A percentile compares a stretch with the other conserved stretches of the same genome.
phyloP scores from a whole-genome alignment of 1,140 invertebrate species.

The Anastatus disparis region DNA sequence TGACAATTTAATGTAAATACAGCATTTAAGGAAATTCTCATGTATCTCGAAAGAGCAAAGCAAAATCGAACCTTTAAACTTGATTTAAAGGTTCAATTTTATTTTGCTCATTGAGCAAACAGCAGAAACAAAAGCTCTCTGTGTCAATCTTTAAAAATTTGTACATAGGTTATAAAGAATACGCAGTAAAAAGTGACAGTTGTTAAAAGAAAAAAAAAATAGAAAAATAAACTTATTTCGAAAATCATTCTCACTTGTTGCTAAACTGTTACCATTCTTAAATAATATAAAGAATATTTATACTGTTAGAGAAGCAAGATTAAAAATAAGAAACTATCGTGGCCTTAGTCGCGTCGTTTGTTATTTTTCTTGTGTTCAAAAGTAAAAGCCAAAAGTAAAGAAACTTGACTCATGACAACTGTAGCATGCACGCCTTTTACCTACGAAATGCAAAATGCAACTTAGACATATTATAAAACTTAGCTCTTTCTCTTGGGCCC shows the following conservation, averaged over 20 bases:
- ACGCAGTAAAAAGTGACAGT: slow-evolving; percentile 41
- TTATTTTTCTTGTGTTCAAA: slow-evolving; percentile 18
- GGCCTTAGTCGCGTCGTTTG: slow-evolving; percentile 15
- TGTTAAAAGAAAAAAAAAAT: slow-evolving; percentile 27
- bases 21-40: slow-evolving; percentile 35
- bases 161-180: slow-evolving; percentile 40
- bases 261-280: slow-evolving; percentile 30
- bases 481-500: slow-evolving; percentile 44
- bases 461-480: slow-evolving; percentile 29
- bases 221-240: slow-evolving; percentile 34
- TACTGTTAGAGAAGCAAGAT: slow-evolving; percentile 18
- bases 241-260: background rate
- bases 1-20: slow-evolving; percentile 38
- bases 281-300: slow-evolving; percentile 12
- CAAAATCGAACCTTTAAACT: slow-evolving; percentile 24
- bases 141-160: slow-evolving; percentile 40
- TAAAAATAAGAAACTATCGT: slow-evolving; percentile 18
- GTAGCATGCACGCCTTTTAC: slow-evolving; percentile 41
- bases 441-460: slow-evolving; percentile 35
- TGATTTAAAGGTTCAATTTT: slow-evolving; percentile 25
- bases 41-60: slow-evolving; percentile 34
- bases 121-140: slow-evolving; percentile 40
- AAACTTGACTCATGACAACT: slow-evolving; percentile 42
- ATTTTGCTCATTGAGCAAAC: slow-evolving; percentile 30
- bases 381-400: slow-evolving; percentile 21